A percentile compares a stretch with the other conserved stretches of the same genome.
These are phyloP conservation scores for Brachyopa scutellaris DNA, from an alignment of 2,888 invertebrate species.

Conservation along the genomic window DNA sequence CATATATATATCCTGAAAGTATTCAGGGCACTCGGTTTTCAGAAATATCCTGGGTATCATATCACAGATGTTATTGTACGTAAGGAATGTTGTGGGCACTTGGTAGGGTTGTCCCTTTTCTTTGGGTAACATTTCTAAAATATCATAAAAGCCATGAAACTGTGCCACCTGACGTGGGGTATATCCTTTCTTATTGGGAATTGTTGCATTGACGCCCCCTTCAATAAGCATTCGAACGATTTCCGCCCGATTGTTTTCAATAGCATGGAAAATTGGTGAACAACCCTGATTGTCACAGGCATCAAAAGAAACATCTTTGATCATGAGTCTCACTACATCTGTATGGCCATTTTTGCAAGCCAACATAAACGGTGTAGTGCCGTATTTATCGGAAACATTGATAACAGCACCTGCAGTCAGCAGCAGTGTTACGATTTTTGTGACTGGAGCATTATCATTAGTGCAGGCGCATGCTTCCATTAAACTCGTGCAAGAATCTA, in stretches of 20 bases:
- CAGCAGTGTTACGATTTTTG: constrained; percentile 74
- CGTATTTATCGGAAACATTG: constrained; percentile 79
- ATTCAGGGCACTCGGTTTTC: constrained; percentile 80
- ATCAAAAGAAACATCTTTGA: constrained; percentile 78
- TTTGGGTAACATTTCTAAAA: constrained; percentile 78
- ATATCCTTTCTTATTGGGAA: constrained; percentile 78
- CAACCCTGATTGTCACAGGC: constrained; percentile 79
- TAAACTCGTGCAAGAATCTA: constrained; percentile 78
- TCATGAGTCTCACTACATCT: constrained; percentile 76
- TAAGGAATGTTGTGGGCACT: constrained; percentile 78
- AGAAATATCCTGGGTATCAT: constrained; percentile 80
- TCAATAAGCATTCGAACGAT: constrained; percentile 78
- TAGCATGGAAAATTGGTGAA: constrained; percentile 80
- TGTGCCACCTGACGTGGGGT: constrained; percentile 79
- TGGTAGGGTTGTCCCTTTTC: constrained; percentile 73
- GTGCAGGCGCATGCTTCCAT: constrained; percentile 78
- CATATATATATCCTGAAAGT: constrained; percentile 79
- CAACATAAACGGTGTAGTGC: constrained; percentile 80
- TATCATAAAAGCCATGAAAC: constrained; percentile 79
- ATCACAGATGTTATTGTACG: constrained; percentile 78
- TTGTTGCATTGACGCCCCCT: constrained; percentile 76
- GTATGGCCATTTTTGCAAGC: constrained; percentile 78
- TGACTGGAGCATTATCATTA: constrained; percentile 60
- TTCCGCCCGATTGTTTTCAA: constrained; percentile 79
- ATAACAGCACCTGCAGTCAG: constrained; percentile 76